These are phyloP conservation scores for Oostethus manadensis DNA, from an alignment of 2,113 vertebrate genomes.

Conservation along the genomic window DNA sequence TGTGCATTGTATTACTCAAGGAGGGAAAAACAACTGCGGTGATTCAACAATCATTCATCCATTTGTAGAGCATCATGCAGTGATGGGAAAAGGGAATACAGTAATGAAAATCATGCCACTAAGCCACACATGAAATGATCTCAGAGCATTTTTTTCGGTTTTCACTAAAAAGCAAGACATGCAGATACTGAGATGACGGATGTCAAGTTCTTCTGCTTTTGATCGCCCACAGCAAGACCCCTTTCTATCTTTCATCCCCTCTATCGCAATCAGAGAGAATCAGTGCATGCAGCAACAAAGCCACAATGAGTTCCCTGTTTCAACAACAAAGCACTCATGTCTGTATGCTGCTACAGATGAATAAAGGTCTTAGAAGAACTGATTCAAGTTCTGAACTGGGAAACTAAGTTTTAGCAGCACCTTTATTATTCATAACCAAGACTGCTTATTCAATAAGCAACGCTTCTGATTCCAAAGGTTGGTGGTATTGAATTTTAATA, in stretches of 20 bases:
- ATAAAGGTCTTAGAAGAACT: conserved; percentile 10
- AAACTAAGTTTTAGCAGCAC: background rate
- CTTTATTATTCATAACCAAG: background rate
- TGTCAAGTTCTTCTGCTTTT: conserved; percentile 3
- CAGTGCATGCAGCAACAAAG: conserved; percentile 77
- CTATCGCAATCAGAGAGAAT: conserved; percentile 35
- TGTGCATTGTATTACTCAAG: too few species aligned
- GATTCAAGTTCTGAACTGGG: conserved; percentile 21
- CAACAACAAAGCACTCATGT: conserved; percentile 29
- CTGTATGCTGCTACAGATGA: conserved; percentile 15
- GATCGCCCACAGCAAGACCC: background rate
- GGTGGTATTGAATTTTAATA: too few species aligned
- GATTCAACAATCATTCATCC: conserved; percentile 12
- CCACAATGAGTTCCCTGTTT: conserved; percentile 47
- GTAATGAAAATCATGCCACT: conserved; percentile 29
- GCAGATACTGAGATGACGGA: conserved; percentile 24
- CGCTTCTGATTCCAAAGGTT: too few species aligned
- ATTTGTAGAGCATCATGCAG: conserved; percentile 31
- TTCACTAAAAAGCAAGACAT: conserved; percentile 27
- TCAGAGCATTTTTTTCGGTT: conserved; percentile 10
- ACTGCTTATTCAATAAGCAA: too few species aligned
- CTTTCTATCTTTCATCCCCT: background rate
- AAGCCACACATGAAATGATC: conserved; percentile 14
- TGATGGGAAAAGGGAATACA: background rate
- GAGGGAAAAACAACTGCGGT: background rate